Percentiles rank a stretch among this genome's conserved stretches.
These are phyloP conservation scores for Melanerpes aurifrons DNA, from an alignment of 2,113 vertebrate species.

Conservation along the genomic window DNA sequence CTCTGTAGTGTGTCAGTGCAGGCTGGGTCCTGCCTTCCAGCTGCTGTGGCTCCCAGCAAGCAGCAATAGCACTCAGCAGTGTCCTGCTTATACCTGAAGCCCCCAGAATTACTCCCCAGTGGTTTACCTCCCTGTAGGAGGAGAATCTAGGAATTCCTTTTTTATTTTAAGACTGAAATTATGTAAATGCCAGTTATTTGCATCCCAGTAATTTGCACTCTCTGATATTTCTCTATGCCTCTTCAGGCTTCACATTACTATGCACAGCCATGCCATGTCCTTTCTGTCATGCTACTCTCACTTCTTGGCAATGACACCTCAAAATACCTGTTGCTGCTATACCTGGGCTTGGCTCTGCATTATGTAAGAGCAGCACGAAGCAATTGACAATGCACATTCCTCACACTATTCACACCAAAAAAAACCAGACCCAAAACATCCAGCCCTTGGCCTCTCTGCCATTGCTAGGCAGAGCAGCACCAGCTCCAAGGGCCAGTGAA, in stretches of 20 bases:
- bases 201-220: background rate
- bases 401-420: background rate
- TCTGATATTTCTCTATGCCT: background rate
- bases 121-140: background rate
- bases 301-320: background rate
- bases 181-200: background rate
- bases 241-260: background rate
- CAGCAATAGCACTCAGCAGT: background rate
- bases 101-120: accelerated
- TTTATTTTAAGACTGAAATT: background rate
- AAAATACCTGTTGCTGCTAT: background rate
- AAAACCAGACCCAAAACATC: background rate
- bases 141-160: accelerated
- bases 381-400: accelerated
- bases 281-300: background rate
- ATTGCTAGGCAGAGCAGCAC: accelerated
- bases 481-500: background rate
- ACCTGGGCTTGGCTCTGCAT: background rate
- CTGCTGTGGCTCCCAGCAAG: background rate
- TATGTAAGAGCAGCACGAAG: background rate
- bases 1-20: accelerated
- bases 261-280: background rate
- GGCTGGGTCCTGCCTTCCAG: background rate
- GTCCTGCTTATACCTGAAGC: background rate
- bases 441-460: background rate